These are phyloP conservation scores for Corapipo altera DNA, from an alignment of 2,113 vertebrate genomes.

Conservation along the genomic window DNA sequence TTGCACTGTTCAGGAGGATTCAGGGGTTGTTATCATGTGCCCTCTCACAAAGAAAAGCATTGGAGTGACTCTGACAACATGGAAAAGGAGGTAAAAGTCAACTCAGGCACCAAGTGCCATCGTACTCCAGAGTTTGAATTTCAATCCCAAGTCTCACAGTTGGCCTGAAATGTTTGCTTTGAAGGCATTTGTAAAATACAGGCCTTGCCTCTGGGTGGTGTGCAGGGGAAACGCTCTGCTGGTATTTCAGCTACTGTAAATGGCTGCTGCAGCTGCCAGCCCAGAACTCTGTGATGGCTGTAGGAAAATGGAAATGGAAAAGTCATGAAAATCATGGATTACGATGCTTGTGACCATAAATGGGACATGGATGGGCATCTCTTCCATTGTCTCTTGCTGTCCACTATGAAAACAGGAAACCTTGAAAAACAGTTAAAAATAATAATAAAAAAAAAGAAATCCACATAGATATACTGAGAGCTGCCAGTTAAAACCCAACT, in stretches of 20 bases:
- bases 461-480: not conserved
- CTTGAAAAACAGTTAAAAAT: not conserved
- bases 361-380: rapidly evolving
- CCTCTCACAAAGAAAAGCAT: not conserved
- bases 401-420: not conserved
- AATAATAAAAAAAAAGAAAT: too few relatives aligned
- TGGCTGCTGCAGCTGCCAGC: not conserved
- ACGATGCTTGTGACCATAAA: not conserved
- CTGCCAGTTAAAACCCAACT: not conserved
- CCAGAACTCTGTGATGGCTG: not conserved
- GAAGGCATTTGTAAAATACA: not conserved
- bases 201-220: not conserved
- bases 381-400: not conserved
- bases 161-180: not conserved
- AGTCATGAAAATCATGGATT: not conserved
- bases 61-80: not conserved
- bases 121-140: not conserved
- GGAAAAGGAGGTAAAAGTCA: not conserved
- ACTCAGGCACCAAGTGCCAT: rapidly evolving
- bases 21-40: not conserved
- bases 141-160: not conserved
- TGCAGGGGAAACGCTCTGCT: not conserved
- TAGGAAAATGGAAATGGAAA: not conserved
- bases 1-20: not conserved
- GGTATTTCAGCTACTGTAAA: not conserved